phyloP scores from a whole-genome alignment of 2,113 vertebrate species.

The Uria lomvia region DNA sequence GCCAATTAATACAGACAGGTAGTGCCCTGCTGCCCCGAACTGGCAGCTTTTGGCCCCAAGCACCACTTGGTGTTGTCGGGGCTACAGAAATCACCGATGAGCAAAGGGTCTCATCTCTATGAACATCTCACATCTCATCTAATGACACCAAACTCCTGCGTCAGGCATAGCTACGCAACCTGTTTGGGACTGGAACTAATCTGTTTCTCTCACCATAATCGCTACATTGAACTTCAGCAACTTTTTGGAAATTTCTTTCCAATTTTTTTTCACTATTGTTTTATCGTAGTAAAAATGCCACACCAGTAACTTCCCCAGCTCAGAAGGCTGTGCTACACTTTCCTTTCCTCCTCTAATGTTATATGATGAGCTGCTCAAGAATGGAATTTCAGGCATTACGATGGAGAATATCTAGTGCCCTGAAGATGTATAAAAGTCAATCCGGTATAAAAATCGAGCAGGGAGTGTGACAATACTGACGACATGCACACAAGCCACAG shows the following conservation, averaged over 20 bases:
- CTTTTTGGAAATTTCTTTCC: background rate
- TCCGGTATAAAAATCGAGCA: background rate
- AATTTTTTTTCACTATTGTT: background rate
- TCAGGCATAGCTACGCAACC: accelerated
- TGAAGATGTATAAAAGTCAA: background rate
- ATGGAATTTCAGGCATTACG: background rate
- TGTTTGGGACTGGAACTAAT: background rate
- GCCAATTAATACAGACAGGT: background rate
- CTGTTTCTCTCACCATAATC: background rate
- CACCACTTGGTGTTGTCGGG: background rate
- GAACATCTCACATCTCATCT: background rate
- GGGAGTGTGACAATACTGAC: background rate
- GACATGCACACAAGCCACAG: background rate
- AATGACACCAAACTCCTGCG: background rate
- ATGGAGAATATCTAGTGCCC: background rate
- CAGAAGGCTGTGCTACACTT: background rate
- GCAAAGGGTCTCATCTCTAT: background rate
- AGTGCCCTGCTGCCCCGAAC: background rate
- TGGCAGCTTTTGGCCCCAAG: background rate
- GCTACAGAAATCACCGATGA: background rate
- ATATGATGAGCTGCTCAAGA: background rate
- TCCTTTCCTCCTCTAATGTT: background rate
- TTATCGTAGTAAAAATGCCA: background rate
- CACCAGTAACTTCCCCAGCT: background rate
- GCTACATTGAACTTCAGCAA: background rate